Base-by-base conservation (phyloP, 2,888 invertebrate species). In the Drosophila villosipedis region DNA sequence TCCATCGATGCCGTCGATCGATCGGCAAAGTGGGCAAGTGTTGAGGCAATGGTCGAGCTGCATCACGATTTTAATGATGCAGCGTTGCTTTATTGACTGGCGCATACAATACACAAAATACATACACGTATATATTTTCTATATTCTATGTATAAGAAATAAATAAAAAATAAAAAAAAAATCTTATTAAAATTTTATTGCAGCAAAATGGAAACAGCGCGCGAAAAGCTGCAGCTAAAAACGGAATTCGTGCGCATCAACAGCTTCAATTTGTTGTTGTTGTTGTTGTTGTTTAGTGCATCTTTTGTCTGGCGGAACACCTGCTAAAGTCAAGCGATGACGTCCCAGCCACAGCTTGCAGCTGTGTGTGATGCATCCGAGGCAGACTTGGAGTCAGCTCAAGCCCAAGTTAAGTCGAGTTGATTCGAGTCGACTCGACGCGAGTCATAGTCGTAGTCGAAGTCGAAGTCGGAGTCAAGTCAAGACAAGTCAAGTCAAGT, bases 241-340 rank as follows among this genome's bases (percentile, higher is more conserved):
- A 84, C 89, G 87, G 91, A 88, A 87, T 90, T 90, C 89, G 89
- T 90, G 88, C 89, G 84, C 87, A 84, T 90, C 87, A 76, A 79
- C 89, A 88, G 82, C 89, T 84, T 88, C 90, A 81, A 80, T 76
- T 78, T 80, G 80, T 76, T 80, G 76, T 68, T 78, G 30, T 30
- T 30, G 6, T 30, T 85, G 72, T 70, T 84, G 73, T 73, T 67
- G 55, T 54, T 72, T 66, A 68, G 69, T 73, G 78, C 50, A 77
- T 76, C 83, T 82, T 82, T 82, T 75, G 78, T 78, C 80, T 81
- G 79, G 86, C 82, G 89, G 90, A 90, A 89, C 88, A 89, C 88
- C 88, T 89, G 88, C 91, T 89, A 71, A 65, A 77, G 77, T 68
- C 69, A 76, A 76, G 74, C 82, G 77, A 73, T 84, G 85, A 82